These are phyloP conservation scores for Stegodyphus mimosarum DNA, from an alignment of 1,140 invertebrate species.

Conservation along the genomic window DNA sequence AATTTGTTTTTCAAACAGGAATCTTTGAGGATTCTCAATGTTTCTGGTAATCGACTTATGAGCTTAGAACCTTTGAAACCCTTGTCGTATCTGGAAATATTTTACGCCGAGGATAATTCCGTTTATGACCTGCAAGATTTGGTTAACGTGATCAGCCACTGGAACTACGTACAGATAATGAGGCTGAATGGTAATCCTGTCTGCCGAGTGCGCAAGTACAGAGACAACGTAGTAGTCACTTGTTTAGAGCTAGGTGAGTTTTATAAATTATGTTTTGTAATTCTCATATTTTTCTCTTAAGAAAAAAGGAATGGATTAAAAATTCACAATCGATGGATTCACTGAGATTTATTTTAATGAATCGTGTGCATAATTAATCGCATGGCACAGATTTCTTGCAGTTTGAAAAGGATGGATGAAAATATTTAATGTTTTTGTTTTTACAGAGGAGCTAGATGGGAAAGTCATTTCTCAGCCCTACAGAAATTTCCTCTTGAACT, in stretches of 20 bases:
- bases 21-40: constrained; percentile 24
- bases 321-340: too few species aligned
- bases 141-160: background rate
- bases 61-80: background rate
- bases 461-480: constrained; percentile 20
- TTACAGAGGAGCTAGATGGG: constrained; percentile 44
- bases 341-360: background rate
- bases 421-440: constrained; percentile 2
- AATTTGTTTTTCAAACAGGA: constrained; percentile 10
- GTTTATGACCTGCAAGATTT: constrained; percentile 18
- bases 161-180: background rate
- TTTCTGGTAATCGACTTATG: constrained; percentile 36
- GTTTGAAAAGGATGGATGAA: too few species aligned
- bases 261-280: too few species aligned
- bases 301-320: too few species aligned
- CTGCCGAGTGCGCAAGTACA: constrained; percentile 22
- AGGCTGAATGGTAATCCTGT: constrained; percentile 46
- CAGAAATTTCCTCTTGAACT: constrained; percentile 42
- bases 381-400: too few species aligned
- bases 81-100: constrained; percentile 12
- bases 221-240: constrained; percentile 32
- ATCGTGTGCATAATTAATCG: background rate
- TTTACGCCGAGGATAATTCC: constrained; percentile 30
- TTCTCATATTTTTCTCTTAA: too few species aligned
- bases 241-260: constrained; percentile 49